A percentile compares a stretch with the other conserved stretches of the same genome.
Evolutionary conservation across 1,140 invertebrate species (phyloP).

Genomic region (Musca vetustissima): DNA sequence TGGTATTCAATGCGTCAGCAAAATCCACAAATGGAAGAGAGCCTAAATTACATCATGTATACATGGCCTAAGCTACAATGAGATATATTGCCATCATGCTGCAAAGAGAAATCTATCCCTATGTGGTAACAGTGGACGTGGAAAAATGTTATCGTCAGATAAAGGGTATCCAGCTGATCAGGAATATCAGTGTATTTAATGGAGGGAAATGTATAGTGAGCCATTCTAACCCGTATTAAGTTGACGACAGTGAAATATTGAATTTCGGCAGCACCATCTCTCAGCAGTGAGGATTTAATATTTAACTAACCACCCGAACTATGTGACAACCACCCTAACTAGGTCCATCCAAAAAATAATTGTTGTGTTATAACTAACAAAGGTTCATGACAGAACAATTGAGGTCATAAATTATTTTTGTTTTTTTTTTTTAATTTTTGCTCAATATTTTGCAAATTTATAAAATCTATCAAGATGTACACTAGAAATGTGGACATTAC

Average conservation of each 20-base stretch:
- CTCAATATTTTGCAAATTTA: too few relatives aligned
- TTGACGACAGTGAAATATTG: conserved; percentile 50
- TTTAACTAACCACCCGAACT: too few relatives aligned
- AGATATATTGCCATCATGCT: conserved; percentile 44
- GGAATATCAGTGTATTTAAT: conserved; percentile 51
- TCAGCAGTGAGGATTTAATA: conserved; percentile 37
- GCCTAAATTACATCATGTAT: conserved; percentile 46
- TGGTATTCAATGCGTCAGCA: conserved; percentile 41
- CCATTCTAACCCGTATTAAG: conserved; percentile 34
- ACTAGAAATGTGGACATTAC: too few relatives aligned
- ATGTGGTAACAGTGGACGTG: conserved; percentile 42
- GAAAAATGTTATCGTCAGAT: conserved; percentile 50
- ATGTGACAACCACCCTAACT: too few relatives aligned
- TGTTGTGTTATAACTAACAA: too few relatives aligned
- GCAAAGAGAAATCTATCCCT: conserved; percentile 40
- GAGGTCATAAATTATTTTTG: too few relatives aligned
- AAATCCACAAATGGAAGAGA: conserved; percentile 33
- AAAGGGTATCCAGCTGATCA: conserved; percentile 27
- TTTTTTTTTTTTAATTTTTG: too few relatives aligned
- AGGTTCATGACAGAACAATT: too few relatives aligned
- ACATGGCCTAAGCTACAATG: conserved; percentile 44
- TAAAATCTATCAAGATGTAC: too few relatives aligned
- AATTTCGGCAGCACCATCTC: conserved; percentile 37
- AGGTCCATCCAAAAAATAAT: too few relatives aligned
- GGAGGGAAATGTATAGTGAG: conserved; percentile 38